Percentiles rank a stretch among this genome's conserved stretches.
These are phyloP conservation scores for Drosophila tanythrix DNA, from an alignment of 2,888 invertebrate genomes.

Conservation along the genomic window DNA sequence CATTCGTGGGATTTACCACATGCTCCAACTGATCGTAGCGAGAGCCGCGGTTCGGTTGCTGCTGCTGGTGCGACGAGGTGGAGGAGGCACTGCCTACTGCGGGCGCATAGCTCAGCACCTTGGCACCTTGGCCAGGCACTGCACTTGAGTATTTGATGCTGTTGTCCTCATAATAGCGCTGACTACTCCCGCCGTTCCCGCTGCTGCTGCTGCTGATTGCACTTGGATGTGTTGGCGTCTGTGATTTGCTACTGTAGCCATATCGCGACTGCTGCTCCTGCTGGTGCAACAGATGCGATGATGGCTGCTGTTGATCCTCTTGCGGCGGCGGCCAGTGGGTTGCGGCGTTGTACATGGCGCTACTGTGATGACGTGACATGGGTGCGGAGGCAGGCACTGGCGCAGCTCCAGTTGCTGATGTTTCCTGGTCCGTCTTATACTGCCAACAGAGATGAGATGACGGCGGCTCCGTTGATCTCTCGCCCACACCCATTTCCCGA, in stretches of 20 bases:
- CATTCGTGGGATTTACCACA: constrained; percentile 79
- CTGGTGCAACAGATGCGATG: constrained; percentile 23
- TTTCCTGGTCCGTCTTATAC: constrained; percentile 49
- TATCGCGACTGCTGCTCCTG: constrained; percentile 38
- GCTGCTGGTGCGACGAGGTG: constrained; percentile 9
- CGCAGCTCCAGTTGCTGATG: constrained; percentile 5
- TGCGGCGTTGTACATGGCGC: constrained; percentile 31
- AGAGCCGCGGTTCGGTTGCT: constrained; percentile 12
- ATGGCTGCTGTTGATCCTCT: constrained; percentile 43
- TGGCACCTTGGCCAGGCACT: constrained; percentile 15
- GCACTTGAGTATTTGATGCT: constrained; percentile 51
- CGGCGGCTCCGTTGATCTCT: constrained; percentile 52
- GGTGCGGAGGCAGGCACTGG: not conserved
- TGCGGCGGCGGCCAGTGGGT: constrained; percentile 62
- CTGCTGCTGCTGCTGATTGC: constrained; percentile 31
- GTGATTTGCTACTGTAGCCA: constrained; percentile 26
- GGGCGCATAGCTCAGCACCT: constrained; percentile 42
- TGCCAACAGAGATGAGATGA: constrained; percentile 56
- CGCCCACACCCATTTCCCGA: constrained; percentile 53
- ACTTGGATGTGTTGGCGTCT: constrained; percentile 22
- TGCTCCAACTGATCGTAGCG: constrained; percentile 66
- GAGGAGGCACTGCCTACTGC: constrained; percentile 27
- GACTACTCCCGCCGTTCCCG: constrained; percentile 7
- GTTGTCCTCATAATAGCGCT: constrained; percentile 60
- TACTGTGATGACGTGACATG: constrained; percentile 23